Base-by-base conservation (phyloP, 2,113 vertebrate species). In the Hepsetus odoe region DNA sequence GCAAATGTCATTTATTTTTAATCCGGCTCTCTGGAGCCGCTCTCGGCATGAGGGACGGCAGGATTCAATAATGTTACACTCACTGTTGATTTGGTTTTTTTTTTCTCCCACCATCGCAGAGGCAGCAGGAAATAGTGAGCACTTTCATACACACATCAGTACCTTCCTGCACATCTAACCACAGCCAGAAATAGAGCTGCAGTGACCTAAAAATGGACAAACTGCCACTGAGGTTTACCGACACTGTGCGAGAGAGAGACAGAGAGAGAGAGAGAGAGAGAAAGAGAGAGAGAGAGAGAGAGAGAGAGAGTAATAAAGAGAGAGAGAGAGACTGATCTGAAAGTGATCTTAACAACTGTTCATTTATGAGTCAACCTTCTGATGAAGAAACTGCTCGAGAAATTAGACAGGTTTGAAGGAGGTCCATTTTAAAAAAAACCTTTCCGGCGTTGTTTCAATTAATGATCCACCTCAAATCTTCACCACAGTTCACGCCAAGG, bases 121-220 rank as follows among this genome's bases (percentile, higher is more conserved):
- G 44, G 70, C 38, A 61, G 65, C 62, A 74, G 79, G 70, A 84
- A 78, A 70, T 74, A 44, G 72, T 68, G 67, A 59, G 42, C 61
- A 38, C 14, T 68, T 65, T 68, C 66, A 73, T 74, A 77, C 40
- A 62, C 51, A 55, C 51, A 55, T 55, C 51, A 55, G 51, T 55
- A 56, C 71, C 82, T 74, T 84, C 66, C 64, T 70, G 74, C 70
- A 81, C 46, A 81, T 72, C 74, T 77, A 76, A 80, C 82, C 82
- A 59, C 82, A 74, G 74, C 74, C 64, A 58, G n/a, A 84, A 84
- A 81, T 84, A 84, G 82, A 80, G 0, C 40, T 49, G 35, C n/a
- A 62, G 59, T 53, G 64, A 70, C 44, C 76, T 72, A 82, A 82
- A 84, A 81, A 84, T 76, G 72, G 80, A 75, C 73, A 77, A 79